Base-by-base conservation (phyloP, 1,140 invertebrate species). In the Tyrophagus putrescentiae region DNA sequence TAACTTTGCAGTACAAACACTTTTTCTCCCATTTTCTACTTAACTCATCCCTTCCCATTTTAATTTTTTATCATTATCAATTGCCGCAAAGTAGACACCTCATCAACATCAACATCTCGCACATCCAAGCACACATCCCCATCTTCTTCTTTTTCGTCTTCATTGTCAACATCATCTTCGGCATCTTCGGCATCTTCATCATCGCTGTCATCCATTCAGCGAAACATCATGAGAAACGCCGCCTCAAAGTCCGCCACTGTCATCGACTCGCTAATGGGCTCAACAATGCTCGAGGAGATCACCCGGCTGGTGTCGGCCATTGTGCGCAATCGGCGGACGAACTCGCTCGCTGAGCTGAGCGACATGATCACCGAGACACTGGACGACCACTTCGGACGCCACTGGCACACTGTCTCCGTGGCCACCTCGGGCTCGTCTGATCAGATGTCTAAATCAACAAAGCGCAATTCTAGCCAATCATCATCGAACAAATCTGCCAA, bases 371-470 rank as follows among this genome's bases (percentile, higher is more conserved):
- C 32, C 32, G 56, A 58, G 45, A 41, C 33, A 16, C 16, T 58
- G 4, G 32, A 58, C 32, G 56, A 58, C 21, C 29, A 29, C 16
- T 58, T 50, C 32, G 56, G 56, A 2, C 56, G 4, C 25, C 56
- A 58, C 23, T 58, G 56, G 56, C 56, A 58, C 32, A 45, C 56
- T 25, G 31, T 58, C 13, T 52, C 48, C 25, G 48, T 52, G 9
- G 48, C 48, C 13, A 52, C 13, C 23, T 16, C 48, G 16, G 25
- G 32, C 13, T 27, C n/a, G 13, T 29, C 48, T 13, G 25, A 42
- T 42, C 41, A 2, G 41, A 42, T 21, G n/a, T 2, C 41, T 21
- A 42, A n/a, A 42, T 52, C 48, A n/a, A 16, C 48, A n/a, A 52
- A 52, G 27, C 48, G 48, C 27, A 11, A 27, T 52, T n/a, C 23